Conservation (phyloP, 1,140 invertebrate species). For the Drosophila lini region DNA sequence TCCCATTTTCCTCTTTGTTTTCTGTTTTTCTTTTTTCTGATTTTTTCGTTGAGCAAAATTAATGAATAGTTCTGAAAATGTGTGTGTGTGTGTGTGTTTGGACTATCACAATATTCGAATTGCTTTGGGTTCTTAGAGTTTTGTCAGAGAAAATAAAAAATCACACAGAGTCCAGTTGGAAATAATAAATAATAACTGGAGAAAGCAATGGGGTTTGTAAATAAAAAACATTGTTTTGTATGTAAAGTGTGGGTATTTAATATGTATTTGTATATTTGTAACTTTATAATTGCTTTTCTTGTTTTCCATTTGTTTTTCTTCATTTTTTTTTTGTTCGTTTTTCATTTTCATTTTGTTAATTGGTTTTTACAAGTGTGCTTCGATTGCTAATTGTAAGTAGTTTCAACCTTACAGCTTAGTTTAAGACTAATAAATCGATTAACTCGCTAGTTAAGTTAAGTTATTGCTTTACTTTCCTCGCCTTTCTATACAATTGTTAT, state of each 20-base stretch:
- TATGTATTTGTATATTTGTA: conserved; percentile 64
- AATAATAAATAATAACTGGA: conserved; percentile 26
- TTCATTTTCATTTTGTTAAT: conserved; percentile 14
- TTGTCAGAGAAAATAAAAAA: conserved; percentile 33
- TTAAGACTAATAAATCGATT: conserved; percentile 77
- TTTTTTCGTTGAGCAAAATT: conserved; percentile 67
- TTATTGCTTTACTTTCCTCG: conserved; percentile 75
- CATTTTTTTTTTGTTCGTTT: conserved; percentile 21
- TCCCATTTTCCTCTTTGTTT: conserved; percentile 20
- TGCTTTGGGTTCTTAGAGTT: conserved; percentile 64
- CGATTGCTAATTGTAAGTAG: conserved; percentile 72
- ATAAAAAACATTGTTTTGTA: conserved; percentile 51
- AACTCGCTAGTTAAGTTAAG: conserved; percentile 70
- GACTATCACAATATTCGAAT: conserved; percentile 79
- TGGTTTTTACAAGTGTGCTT: conserved; percentile 65
- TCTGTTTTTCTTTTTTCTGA: neutral
- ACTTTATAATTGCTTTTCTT: conserved; percentile 65
- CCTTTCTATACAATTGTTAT: conserved; percentile 72
- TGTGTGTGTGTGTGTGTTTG: conserved; percentile 50
- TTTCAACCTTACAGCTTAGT: conserved; percentile 69
- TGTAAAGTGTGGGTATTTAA: conserved; percentile 48
- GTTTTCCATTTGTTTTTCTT: conserved; percentile 23
- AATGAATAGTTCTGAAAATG: conserved; percentile 53
- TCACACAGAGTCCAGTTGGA: conserved; percentile 35
- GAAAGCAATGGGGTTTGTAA: conserved; percentile 17